Evolutionary conservation across 2,888 invertebrate species (phyloP).

Genomic region (Phortica magna): DNA sequence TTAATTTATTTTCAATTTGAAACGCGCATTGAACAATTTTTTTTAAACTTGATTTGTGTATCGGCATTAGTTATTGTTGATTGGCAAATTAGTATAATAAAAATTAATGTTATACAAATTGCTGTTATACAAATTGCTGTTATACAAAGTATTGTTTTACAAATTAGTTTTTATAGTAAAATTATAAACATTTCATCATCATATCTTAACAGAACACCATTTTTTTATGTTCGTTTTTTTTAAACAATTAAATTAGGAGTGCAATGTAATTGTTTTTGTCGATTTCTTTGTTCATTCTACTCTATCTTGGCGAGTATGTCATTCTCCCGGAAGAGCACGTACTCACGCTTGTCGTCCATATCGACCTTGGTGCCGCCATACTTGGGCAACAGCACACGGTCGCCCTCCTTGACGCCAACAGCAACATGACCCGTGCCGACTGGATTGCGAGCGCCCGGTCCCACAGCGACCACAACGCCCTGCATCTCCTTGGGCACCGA

Average conservation of each 20-base stretch:
- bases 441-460: slow-evolving; percentile 91
- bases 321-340: slow-evolving; percentile 94
- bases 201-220: slow-evolving; percentile 42
- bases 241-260: neutral
- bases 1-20: slow-evolving; percentile 31
- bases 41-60: slow-evolving; percentile 41
- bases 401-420: slow-evolving; percentile 90
- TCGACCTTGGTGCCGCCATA: slow-evolving; percentile 98
- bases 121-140: neutral
- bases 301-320: slow-evolving; percentile 97
- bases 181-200: slow-evolving; percentile 61
- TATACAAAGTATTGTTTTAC: neutral
- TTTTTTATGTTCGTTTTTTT: neutral
- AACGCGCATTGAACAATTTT: slow-evolving; percentile 58
- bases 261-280: neutral
- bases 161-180: neutral
- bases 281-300: slow-evolving; percentile 43
- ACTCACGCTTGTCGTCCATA: slow-evolving; percentile 93
- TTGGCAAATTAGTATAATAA: too few species aligned
- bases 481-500: slow-evolving; percentile 93
- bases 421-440: slow-evolving; percentile 92
- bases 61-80: neutral
- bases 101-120: neutral
- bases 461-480: slow-evolving; percentile 96
- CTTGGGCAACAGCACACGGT: slow-evolving; percentile 96